Evolutionary conservation across 2,113 vertebrate genomes (phyloP), one percentile per base, ranked within the genome.

Genomic region (Butorides virescens): DNA sequence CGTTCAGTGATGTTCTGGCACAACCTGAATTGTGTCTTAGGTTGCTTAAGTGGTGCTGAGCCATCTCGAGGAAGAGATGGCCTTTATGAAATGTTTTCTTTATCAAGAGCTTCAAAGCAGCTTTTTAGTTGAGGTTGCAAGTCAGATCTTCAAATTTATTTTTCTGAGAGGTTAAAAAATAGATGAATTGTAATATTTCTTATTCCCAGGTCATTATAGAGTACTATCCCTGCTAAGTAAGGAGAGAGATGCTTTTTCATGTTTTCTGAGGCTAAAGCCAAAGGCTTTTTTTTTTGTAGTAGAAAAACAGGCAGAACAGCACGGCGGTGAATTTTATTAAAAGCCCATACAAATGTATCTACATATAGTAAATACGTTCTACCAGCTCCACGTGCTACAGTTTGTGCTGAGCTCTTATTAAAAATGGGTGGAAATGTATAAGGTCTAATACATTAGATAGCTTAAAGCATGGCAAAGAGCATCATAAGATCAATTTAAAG

Each of bases 71-170:
- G 70, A 73, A 90, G 61, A 90, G 95, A 94, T 49, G 58, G 78
- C 71, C 85, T 92, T 83, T 78, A 44, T 89, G 93, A 88, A 91
- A 92, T 81, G 71, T 81, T 88, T 94, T 75, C 87, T 92, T 93
- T 93, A 78, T 80, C 62, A 70, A 84, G 77, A 77, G 66, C 77
- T 95, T 97, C 75, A 86, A 90, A 95, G 92, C 83, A 52, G 65
- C 76, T 96, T 92, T 95, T 93, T 70, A 93, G 80, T 72, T 78
- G 91, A 42, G 46, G 61, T 36, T 96, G 78, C 39, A 84, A 93
- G 73, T 88, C 65, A 72, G 91, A 67, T 90, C 70, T 90, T 97
- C 75, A 66, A 44, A 92, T 92, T 90, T 90, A 73, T 93, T 96
- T 90, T 86, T 92, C 95, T 49, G 75, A 73, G 67, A 93, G 62